Evolutionary conservation across 2,113 vertebrate species (phyloP).

Genomic region (Oreochromis tanganicae): DNA sequence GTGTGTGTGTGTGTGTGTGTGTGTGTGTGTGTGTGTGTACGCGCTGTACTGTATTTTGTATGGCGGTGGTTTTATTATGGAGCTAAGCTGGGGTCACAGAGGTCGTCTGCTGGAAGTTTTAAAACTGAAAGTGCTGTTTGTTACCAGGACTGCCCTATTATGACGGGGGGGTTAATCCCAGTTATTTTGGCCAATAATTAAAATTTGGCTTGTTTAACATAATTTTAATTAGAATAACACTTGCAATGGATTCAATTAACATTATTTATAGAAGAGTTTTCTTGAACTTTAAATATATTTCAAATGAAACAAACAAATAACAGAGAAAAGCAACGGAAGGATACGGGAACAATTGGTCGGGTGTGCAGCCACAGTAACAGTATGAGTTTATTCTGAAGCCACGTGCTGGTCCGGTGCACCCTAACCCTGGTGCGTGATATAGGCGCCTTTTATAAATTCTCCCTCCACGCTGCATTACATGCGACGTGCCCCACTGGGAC

Average conservation of each 20-base stretch:
- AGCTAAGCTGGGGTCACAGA: not conserved
- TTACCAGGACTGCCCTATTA: not conserved
- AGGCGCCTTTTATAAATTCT: fast-evolving
- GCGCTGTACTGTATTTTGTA: not conserved
- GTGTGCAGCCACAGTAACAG: not conserved
- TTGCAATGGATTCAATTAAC: not conserved
- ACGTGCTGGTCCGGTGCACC: fast-evolving
- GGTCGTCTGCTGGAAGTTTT: not conserved
- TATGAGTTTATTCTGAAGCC: not conserved
- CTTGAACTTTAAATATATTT: not conserved
- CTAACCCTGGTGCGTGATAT: not conserved
- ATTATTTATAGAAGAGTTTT: not conserved
- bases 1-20: not conserved
- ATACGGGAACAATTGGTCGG: fast-evolving
- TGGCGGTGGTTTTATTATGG: not conserved
- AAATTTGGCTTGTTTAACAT: not conserved
- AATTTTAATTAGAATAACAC: not conserved
- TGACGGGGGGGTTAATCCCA: not conserved
- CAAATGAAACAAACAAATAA: not conserved
- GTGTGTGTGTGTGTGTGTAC: not conserved
- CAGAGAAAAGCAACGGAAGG: not conserved
- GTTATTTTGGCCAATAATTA: not conserved
- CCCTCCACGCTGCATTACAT: not conserved
- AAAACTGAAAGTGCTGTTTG: not conserved
- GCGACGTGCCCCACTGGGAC: fast-evolving